Percentiles rank a stretch among this genome's conserved stretches.
These are phyloP conservation scores for Mormoops blainvillei DNA, from an alignment of 2,113 vertebrate species.

Conservation along the genomic window DNA sequence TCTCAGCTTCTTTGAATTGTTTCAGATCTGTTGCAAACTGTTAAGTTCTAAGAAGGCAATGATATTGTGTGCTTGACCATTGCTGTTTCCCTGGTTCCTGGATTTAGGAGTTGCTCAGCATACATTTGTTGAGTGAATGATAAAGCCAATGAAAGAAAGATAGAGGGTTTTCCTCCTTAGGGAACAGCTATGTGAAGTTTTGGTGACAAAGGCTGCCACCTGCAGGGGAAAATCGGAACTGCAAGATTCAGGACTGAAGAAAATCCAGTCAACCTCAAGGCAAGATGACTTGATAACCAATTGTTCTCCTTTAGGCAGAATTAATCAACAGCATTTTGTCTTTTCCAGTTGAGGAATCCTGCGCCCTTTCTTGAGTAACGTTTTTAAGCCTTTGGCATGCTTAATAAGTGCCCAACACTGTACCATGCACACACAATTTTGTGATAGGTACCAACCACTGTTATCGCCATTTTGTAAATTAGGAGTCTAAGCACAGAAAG, in stretches of 20 bases:
- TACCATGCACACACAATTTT: background rate
- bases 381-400: background rate
- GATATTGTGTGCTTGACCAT: background rate
- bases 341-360: background rate
- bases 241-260: background rate
- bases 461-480: background rate
- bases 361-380: background rate
- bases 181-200: background rate
- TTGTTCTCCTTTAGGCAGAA: background rate
- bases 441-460: background rate
- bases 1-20: background rate
- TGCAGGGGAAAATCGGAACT: background rate
- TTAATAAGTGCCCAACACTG: background rate
- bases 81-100: background rate
- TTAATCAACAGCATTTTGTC: background rate
- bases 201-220: slow-evolving; percentile 49
- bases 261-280: background rate
- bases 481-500: background rate
- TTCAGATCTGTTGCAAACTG: background rate
- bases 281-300: background rate
- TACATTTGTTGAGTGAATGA: background rate
- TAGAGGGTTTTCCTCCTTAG: background rate
- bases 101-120: background rate
- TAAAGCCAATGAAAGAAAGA: background rate
- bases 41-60: background rate